Conservation (phyloP, 1,140 invertebrate genomes). For the Orchesella cincta region DNA sequence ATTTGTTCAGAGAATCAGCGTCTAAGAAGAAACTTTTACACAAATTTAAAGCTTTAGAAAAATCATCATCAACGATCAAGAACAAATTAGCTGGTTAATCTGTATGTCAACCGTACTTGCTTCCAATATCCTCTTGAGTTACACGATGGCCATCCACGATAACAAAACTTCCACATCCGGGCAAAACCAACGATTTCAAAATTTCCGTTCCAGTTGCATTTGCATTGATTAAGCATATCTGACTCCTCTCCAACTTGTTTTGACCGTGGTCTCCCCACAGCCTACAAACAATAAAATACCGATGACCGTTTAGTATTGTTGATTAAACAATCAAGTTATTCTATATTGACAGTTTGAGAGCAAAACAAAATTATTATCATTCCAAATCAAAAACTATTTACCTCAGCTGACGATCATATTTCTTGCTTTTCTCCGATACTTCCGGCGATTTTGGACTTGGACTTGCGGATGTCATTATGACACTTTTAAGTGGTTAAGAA, state of each 20-base stretch:
- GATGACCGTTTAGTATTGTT: neutral
- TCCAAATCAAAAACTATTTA: slow-evolving; percentile 53
- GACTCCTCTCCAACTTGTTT: slow-evolving; percentile 76
- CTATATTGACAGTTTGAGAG: neutral
- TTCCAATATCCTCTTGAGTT: slow-evolving; percentile 85
- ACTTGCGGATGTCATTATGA: slow-evolving; percentile 59
- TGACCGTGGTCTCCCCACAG: slow-evolving; percentile 99
- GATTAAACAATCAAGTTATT: neutral
- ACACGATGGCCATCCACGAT: slow-evolving; percentile 88
- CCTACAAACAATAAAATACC: slow-evolving; percentile 57
- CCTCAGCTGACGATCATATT: slow-evolving; percentile 87
- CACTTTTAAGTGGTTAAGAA: too few relatives aligned
- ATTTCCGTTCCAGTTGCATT: slow-evolving; percentile 92
- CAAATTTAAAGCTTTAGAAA: neutral
- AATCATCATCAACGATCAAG: neutral
- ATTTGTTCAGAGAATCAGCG: slow-evolving; percentile 73
- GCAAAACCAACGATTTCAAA: slow-evolving; percentile 89
- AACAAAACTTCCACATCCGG: slow-evolving; percentile 93
- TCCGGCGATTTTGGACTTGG: slow-evolving; percentile 78
- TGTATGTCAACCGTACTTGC: slow-evolving; percentile 72
- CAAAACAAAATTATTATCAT: neutral
- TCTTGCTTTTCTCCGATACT: slow-evolving; percentile 74
- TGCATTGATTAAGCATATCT: slow-evolving; percentile 92
- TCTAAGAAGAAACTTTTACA: slow-evolving; percentile 82
- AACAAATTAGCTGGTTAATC: neutral